phyloP scores from a whole-genome alignment of 2,797 vertebrate species.

The Sus cebifrons region DNA sequence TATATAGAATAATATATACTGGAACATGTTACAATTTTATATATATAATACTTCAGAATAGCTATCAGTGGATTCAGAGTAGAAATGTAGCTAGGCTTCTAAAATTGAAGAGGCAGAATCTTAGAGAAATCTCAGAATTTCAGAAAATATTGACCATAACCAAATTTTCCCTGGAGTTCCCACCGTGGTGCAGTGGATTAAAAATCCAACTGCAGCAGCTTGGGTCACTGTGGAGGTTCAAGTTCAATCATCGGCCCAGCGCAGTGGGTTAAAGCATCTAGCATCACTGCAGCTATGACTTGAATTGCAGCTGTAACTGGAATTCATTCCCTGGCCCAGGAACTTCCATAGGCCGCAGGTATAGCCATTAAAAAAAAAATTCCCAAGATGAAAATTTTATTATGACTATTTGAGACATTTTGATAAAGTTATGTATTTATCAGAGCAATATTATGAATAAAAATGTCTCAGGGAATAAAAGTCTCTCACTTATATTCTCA shows the following conservation, averaged over 20 bases:
- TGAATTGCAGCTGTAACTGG: no score
- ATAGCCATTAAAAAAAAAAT: no score
- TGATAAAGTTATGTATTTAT: slow-evolving; percentile 43
- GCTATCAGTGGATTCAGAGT: background rate
- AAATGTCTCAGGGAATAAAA: slow-evolving; percentile 28
- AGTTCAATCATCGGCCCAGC: no score
- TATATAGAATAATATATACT: background rate
- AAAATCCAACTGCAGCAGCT: no score
- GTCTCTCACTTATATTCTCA: background rate
- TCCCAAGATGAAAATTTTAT: background rate
- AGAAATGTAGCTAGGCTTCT: background rate
- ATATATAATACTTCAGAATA: background rate
- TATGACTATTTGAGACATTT: slow-evolving; percentile 19
- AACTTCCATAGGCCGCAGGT: no score
- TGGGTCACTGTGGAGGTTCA: no score
- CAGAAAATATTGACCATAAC: slow-evolving; percentile 32
- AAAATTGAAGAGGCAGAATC: background rate
- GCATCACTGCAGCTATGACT: no score
- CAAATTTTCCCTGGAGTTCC: background rate
- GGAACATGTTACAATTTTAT: background rate
- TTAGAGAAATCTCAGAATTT: background rate
- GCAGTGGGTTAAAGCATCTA: no score
- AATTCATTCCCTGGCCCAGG: no score
- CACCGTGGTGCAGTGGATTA: no score
- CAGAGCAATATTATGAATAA: background rate